Conservation (phyloP, 2,113 vertebrate species). For the Clarias magur region DNA sequence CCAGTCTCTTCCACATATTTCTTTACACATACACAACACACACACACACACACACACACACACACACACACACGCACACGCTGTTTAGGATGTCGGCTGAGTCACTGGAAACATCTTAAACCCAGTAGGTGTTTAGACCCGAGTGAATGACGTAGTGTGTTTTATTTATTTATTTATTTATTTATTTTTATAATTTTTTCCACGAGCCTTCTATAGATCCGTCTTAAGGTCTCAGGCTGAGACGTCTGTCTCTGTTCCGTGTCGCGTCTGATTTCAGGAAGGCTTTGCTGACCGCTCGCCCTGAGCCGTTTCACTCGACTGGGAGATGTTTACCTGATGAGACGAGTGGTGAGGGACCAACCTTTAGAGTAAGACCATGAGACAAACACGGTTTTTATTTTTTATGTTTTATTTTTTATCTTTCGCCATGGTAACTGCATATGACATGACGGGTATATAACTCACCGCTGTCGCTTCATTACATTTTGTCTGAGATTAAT, state of each 20-base stretch:
- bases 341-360: background rate
- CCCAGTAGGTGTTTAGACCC: background rate
- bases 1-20: background rate
- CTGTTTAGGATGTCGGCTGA: background rate
- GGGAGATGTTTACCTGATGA: conserved; percentile 4
- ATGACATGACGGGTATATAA: background rate
- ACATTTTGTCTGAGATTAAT: too few species aligned
- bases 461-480: too few species aligned
- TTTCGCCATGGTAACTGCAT: background rate
- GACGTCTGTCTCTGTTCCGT: background rate
- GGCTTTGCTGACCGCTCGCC: background rate
- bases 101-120: background rate
- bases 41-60: background rate
- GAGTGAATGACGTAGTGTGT: background rate
- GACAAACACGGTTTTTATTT: background rate
- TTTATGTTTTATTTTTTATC: background rate
- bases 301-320: conserved; percentile 1
- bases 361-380: background rate
- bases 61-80: background rate
- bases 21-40: background rate
- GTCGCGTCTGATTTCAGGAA: background rate
- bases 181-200: too few species aligned
- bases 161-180: too few species aligned
- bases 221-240: background rate
- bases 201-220: background rate